Percentiles rank a stretch among this genome's conserved stretches.
These are phyloP conservation scores for Amblyjoppa fuscipennis DNA, from an alignment of 2,888 invertebrate species.

Conservation along the genomic window DNA sequence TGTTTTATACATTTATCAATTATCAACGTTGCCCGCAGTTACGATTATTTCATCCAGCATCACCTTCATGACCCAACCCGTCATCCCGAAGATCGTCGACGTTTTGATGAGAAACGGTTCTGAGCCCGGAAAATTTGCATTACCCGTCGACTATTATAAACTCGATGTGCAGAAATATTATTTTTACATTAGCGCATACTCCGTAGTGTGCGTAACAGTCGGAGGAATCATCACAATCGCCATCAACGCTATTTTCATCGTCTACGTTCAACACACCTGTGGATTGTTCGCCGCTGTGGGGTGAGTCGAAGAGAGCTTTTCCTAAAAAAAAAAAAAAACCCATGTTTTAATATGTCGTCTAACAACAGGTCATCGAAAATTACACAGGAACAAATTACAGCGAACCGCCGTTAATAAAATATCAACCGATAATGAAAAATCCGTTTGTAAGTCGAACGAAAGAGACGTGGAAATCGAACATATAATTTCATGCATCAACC, in stretches of 20 bases:
- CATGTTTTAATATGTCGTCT: neutral
- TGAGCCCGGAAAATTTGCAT: constrained; percentile 43
- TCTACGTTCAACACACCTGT: constrained; percentile 22
- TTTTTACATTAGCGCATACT: constrained; percentile 17
- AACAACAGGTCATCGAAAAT: neutral
- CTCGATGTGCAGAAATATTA: constrained; percentile 25
- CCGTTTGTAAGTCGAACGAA: neutral
- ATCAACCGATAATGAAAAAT: neutral
- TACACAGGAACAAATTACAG: constrained; percentile 18
- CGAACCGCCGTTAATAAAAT: neutral
- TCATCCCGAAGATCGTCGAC: constrained; percentile 22
- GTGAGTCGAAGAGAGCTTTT: constrained; percentile 4
- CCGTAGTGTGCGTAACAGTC: constrained; percentile 1
- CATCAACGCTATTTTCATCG: neutral
- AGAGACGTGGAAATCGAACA: constrained; percentile 7
- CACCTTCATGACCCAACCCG: constrained; percentile 43
- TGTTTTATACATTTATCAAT: no score
- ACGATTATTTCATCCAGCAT: neutral
- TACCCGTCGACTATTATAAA: constrained; percentile 48
- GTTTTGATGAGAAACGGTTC: constrained; percentile 37
- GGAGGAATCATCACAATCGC: neutral
- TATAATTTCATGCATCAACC: neutral
- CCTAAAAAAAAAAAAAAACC: no score
- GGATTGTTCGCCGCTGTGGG: constrained; percentile 31
- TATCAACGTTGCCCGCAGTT: no score